phyloP scores from a whole-genome alignment of 2,113 vertebrate species.

The Macquaria australasica region DNA sequence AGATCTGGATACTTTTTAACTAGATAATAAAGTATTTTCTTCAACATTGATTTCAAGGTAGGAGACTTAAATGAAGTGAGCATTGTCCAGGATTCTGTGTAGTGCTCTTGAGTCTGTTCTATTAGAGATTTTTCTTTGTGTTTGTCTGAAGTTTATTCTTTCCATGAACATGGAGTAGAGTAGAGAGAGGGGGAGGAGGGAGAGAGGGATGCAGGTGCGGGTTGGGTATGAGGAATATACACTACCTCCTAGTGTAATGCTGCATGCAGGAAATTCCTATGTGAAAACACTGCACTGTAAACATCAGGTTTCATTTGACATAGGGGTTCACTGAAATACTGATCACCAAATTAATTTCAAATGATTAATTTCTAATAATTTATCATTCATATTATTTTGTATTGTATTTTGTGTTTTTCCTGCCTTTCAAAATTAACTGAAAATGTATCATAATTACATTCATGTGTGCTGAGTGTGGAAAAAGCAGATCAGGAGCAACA shows the following conservation, averaged over 20 bases:
- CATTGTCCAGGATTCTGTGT: neutral
- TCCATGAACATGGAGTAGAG: slow-evolving; percentile 3
- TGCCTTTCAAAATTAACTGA: neutral
- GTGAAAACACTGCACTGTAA: neutral
- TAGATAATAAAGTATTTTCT: neutral
- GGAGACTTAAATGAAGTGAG: neutral
- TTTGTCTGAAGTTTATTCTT: neutral
- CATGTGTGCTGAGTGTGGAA: neutral
- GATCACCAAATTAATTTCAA: neutral
- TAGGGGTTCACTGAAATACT: neutral
- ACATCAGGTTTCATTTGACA: neutral
- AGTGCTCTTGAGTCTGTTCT: neutral
- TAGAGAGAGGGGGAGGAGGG: neutral
- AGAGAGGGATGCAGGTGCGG: too few species aligned
- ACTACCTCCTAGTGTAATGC: neutral
- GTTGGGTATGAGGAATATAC: too few species aligned
- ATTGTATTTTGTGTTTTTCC: neutral
- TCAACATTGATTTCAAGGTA: neutral
- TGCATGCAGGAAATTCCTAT: neutral
- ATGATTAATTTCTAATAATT: neutral
- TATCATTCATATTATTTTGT: neutral
- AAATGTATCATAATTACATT: neutral
- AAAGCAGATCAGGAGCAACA: neutral
- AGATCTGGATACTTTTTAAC: too few species aligned
- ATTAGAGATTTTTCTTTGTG: neutral